Evolutionary conservation across 1,140 invertebrate species (phyloP), one percentile per base, ranked within the genome.

Genomic region (Leptopilina clavipes): DNA sequence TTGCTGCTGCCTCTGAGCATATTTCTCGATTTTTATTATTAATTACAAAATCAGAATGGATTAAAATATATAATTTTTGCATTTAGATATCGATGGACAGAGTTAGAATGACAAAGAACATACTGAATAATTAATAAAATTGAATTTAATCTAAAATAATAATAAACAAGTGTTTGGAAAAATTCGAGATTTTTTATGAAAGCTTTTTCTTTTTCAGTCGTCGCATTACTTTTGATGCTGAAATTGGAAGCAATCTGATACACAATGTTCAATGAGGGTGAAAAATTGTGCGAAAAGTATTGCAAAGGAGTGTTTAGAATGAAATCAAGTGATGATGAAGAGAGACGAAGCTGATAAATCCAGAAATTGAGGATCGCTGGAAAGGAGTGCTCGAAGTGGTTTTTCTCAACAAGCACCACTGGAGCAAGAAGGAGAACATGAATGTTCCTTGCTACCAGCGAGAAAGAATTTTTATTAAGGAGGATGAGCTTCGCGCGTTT

Each of bases 381-480:
- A 65, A 8, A 11, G 22, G 6, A 12, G 5, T 25, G 22, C 59
- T 25, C 22, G n/a, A 31, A 37, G 59, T 31, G 59, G 3, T 7
- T 19, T 31, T 65, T 25, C 6, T 3, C 8, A 65, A 45, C 48
- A 31, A 43, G 19, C 25, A 18, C 65, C 59, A 65, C 19, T 19
- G 25, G 52, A 56, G 52, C 52, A 56, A 56, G 59, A 25, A 25
- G 45, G 48, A 37, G 22, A 75, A 22, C 37, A 71, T 75, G 74
- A 52, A 54, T 71, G 74, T 19, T 19, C 31, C 22, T 12, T 31
- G 59, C 18, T 75, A 14, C 59, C 14, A 44, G 40, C n/a, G 54
- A 22, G 22, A 44, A 70, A 74, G 37, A 74, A 65, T 74, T 74
- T 37, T 65, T 65, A 65, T 37, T 65, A n/a, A n/a, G 25, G 25